Base-by-base conservation (phyloP, 2,888 invertebrate species). In the Pomacea canaliculata region DNA sequence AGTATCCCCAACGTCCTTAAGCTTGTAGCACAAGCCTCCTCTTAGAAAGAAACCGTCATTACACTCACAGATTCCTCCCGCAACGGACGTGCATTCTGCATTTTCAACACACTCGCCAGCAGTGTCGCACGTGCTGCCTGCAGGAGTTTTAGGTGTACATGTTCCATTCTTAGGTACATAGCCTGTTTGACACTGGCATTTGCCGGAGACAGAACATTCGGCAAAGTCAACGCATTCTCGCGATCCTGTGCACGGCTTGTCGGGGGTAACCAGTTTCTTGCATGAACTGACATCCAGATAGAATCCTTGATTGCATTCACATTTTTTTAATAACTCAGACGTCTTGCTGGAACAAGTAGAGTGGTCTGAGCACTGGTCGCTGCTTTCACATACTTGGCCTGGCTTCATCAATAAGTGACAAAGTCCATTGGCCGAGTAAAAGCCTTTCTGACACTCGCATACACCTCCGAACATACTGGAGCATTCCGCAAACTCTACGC, bases 401-500 rank as follows among this genome's bases (percentile, higher is more conserved):
- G 73, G 77, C n/a, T 77, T 56, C 23, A 70, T 67, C 19, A 73
- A 56, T 46, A 8, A 10, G 37, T 23, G 23, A 62, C 74, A 74
- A n/a, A 27, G 37, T 8, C 67, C 73, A 10, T 19, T 46, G 49
- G 60, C 69, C 23, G 74, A 48, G 63, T 69, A 74, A 49, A 66
- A 74, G 7, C 71, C 76, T 5, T 71, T 62, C 59, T 62, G 7
- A 60, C 79, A 79, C 16, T 73, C 69, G 60, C 79, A 79, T 16
- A 67, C 49, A 13, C 74, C 70, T 19, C 74, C 62, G 23, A 65
- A 68, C 1, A 70, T 63, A 12, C 71, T 71, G 51, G 69, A 67
- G 65, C 79, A 79, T n/a, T 72, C 73, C 8, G 79, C 76, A 60
- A 72, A 23, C n/a, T 59, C 49, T 59, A 75, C 77, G 59, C 79